Conservation (phyloP, 2,888 invertebrate genomes). For the Sinhomidia bicolor region DNA sequence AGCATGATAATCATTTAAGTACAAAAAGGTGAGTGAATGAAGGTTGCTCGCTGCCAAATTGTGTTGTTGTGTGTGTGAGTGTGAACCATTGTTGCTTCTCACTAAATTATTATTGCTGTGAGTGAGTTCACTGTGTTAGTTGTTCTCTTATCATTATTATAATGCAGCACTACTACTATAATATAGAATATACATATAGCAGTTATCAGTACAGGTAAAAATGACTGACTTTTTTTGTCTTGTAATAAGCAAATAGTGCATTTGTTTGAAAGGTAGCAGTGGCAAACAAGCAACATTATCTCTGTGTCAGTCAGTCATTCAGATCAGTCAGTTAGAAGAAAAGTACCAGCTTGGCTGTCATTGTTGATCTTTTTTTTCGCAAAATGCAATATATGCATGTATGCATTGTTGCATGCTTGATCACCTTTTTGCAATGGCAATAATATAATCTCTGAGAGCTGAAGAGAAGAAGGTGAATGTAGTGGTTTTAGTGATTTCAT, state of each 20-base stretch:
- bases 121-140: neutral
- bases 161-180: too few species aligned
- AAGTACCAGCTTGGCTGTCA: neutral
- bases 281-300: neutral
- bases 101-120: neutral
- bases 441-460: neutral
- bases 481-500: conserved; percentile 55
- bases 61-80: neutral
- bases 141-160: neutral
- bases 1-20: too few species aligned
- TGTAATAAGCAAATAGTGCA: neutral
- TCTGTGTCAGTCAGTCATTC: too few species aligned
- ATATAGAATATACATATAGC: too few species aligned
- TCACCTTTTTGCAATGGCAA: neutral
- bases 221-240: too few species aligned
- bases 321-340: too few species aligned
- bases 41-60: conserved; percentile 36
- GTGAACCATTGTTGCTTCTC: conserved; percentile 20
- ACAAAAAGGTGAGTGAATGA: conserved; percentile 8
- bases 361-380: neutral
- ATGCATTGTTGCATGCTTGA: neutral
- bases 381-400: neutral
- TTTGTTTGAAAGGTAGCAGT: neutral
- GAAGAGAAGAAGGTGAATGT: conserved; percentile 36
- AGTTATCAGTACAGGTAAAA: too few species aligned